Evolutionary conservation across 2,888 invertebrate species (phyloP), one percentile per base, ranked within the genome.

Genomic region (Rhingia campestris): DNA sequence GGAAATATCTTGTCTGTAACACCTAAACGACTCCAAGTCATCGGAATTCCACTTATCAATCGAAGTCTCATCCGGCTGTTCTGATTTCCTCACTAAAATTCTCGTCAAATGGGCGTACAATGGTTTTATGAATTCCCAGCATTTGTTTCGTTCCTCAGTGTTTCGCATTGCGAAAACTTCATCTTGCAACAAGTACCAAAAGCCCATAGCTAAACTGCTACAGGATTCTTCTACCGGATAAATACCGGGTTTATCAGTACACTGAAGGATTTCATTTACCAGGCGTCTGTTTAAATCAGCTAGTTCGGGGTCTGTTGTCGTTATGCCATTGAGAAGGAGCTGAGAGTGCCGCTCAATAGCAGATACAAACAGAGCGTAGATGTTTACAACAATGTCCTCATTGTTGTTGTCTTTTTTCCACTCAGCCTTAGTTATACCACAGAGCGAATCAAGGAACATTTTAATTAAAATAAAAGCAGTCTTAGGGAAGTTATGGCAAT

Each of bases 211-310:
- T 86, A 97, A 93, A 79, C 95, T 96, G 89, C 97, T 98, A 82
- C 96, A 94, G 0, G 94, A 95, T 91, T 98, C 98, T 88, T 98
- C 96, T 4, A 95, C 93, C 0, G 98, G 98, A 92, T 96, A 98
- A 86, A 95, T 94, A 0, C 98, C 98, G 3, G 92, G 94, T 85
- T 95, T 94, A 81, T 95, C 95, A 51, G 97, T 96, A 88, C 97
- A 97, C 72, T 95, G 94, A 66, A 98, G 91, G 81, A 97, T 92
- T 72, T 96, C 93, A 81, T 95, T 93, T 0, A 98, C 93, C 51
- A 97, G 90, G 74, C 94, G 92, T 47, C 89, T 91, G 43, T 93
- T 93, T 22, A 94, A 92, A 85, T 93, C 92, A 22, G 92, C 92
- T 39, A 92, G 90, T 49, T 93, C 92, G 0, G 89, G 89, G 85